A percentile compares a stretch with the other conserved stretches of the same genome.
These are phyloP conservation scores for Heliconius charithonia DNA, from an alignment of 2,888 invertebrate species.

Conservation along the genomic window DNA sequence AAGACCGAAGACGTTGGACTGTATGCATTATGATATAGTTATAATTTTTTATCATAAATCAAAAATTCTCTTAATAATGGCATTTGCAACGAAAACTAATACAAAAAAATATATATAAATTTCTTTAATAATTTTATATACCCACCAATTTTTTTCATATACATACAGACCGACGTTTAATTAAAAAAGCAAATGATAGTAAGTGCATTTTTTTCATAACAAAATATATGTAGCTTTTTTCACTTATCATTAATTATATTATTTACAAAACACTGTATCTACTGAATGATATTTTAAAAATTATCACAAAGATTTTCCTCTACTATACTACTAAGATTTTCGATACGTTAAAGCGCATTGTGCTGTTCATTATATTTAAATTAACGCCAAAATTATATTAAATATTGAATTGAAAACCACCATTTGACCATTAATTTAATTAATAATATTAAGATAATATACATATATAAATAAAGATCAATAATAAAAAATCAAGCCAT, in stretches of 20 bases:
- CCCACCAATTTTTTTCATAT: background rate
- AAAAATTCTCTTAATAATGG: background rate
- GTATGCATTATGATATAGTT: background rate
- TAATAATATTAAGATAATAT: background rate
- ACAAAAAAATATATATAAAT: background rate
- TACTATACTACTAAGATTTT: conserved; percentile 67
- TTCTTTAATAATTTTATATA: background rate
- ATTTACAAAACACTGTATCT: conserved; percentile 70
- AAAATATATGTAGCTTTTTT: conserved; percentile 76
- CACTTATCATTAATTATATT: conserved; percentile 67
- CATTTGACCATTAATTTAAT: conserved; percentile 18
- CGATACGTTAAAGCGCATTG: conserved; percentile 59
- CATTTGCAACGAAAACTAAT: background rate
- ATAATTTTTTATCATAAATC: background rate
- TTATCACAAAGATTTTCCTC: conserved; percentile 78
- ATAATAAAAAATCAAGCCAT: conserved; percentile 10
- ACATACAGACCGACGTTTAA: background rate
- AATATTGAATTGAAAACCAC: conserved; percentile 3
- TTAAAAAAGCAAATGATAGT: conserved; percentile 65
- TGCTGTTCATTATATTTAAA: conserved; percentile 47
- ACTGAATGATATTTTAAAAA: conserved; percentile 72
- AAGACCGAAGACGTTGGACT: background rate
- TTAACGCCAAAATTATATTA: conserved; percentile 24
- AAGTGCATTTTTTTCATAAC: conserved; percentile 71
- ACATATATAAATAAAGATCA: background rate